Percentiles rank a stretch among this genome's conserved stretches.
phyloP scores from a whole-genome alignment of 1,140 invertebrate genomes.

The Caenorhabditis tropicalis region DNA sequence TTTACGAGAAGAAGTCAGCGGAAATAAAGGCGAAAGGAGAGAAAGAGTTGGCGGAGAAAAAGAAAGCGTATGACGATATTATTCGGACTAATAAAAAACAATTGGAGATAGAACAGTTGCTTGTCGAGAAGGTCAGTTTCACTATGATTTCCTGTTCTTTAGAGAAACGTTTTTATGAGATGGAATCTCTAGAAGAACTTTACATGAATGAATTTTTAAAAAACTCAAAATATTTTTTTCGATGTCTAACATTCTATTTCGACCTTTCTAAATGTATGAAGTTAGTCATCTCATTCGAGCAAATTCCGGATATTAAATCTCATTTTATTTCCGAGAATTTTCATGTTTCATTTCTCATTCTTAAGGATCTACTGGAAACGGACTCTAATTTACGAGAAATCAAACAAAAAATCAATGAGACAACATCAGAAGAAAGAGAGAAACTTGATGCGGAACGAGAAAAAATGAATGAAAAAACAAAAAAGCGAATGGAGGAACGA shows the following conservation, averaged over 20 bases:
- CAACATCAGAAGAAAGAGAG: background rate
- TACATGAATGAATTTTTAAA: too few relatives aligned
- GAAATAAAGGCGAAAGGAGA: background rate
- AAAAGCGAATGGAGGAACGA: background rate
- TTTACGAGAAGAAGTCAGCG: background rate
- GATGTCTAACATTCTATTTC: too few relatives aligned
- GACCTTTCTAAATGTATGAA: too few relatives aligned
- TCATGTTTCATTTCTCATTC: background rate
- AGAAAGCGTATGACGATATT: background rate
- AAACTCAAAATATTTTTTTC: too few relatives aligned
- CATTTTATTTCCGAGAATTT: background rate
- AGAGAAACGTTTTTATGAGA: too few relatives aligned
- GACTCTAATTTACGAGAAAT: background rate
- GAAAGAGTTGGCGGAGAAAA: background rate
- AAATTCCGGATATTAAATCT: too few relatives aligned
- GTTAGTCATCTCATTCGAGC: too few relatives aligned
- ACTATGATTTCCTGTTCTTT: too few relatives aligned
- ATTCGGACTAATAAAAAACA: background rate
- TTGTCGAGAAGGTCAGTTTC: background rate
- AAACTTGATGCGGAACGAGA: background rate
- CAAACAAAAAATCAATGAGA: background rate
- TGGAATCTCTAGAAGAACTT: too few relatives aligned
- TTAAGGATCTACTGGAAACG: background rate
- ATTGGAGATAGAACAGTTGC: background rate
- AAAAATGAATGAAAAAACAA: background rate